Conservation (phyloP, 2,113 vertebrate species). For the Sisor rabdophorus region DNA sequence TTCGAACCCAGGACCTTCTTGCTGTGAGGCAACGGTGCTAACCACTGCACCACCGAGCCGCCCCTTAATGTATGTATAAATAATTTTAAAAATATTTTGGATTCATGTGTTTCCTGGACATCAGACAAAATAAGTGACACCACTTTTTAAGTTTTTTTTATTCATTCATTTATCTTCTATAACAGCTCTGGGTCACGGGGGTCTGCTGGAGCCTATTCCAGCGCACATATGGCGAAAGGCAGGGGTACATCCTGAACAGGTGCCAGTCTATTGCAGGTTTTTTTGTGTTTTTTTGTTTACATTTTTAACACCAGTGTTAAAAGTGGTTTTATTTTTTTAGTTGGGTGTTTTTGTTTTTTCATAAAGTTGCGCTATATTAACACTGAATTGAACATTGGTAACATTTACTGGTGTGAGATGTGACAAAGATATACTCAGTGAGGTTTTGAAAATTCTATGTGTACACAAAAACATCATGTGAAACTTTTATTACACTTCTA, state of each 20-base stretch:
- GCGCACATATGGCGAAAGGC: too few species aligned
- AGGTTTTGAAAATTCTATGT: background rate
- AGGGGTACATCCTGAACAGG: too few species aligned
- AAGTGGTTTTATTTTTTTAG: too few species aligned
- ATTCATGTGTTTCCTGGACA: background rate
- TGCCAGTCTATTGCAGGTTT: background rate
- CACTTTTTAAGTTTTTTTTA: background rate
- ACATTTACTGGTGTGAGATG: background rate
- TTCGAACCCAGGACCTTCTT: too few species aligned
- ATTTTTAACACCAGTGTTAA: too few species aligned
- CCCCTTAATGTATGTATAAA: too few species aligned
- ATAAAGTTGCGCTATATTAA: background rate
- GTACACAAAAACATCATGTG: background rate
- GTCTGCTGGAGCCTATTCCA: too few species aligned
- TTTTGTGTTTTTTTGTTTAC: conserved; percentile 8
- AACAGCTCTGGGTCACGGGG: too few species aligned
- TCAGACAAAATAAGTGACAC: background rate
- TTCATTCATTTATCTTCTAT: too few species aligned
- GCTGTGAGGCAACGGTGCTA: too few species aligned
- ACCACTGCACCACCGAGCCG: too few species aligned
- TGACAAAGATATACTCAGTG: conserved; percentile 15
- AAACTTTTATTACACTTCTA: background rate
- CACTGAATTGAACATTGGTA: conserved; percentile 1
- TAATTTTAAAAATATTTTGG: too few species aligned
- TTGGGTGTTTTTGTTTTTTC: background rate